A percentile compares a stretch with the other conserved stretches of the same genome.
phyloP scores from a whole-genome alignment of 2,113 vertebrate species.

The Columba livia region DNA sequence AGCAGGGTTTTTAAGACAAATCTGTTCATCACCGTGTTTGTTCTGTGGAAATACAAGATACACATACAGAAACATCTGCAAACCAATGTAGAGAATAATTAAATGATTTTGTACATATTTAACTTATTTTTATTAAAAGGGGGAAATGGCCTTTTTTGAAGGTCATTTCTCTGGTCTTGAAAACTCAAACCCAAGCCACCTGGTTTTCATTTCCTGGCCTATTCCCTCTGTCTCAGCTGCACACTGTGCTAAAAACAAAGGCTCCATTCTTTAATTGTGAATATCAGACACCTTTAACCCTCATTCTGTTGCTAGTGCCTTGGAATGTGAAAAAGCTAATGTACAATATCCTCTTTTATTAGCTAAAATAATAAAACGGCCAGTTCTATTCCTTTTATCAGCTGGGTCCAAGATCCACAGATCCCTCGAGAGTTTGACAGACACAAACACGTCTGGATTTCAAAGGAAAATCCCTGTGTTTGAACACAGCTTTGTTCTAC shows the following conservation, averaged over 20 bases:
- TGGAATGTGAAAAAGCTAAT: conserved; percentile 57
- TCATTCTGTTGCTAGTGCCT: conserved; percentile 2
- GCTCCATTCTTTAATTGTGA: conserved; percentile 45
- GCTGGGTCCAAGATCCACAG: neutral
- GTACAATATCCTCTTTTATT: conserved; percentile 51
- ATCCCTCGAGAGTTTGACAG: neutral
- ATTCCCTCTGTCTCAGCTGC: conserved; percentile 11
- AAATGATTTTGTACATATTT: neutral
- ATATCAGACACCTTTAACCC: neutral
- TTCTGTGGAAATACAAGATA: neutral
- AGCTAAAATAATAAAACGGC: conserved; percentile 51
- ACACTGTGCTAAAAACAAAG: conserved; percentile 50
- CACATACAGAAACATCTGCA: neutral
- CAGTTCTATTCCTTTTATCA: conserved; percentile 40
- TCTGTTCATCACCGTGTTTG: neutral
- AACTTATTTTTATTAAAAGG: conserved; percentile 13
- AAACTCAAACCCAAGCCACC: conserved; percentile 44
- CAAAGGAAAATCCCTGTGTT: neutral
- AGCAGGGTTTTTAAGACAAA: neutral
- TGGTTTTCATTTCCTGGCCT: conserved; percentile 70
- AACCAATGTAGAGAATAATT: neutral
- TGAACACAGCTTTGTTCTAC: neutral
- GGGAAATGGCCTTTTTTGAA: conserved; percentile 33
- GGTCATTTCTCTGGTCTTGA: conserved; percentile 27
- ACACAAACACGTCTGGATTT: neutral